Conservation (phyloP, 2,888 invertebrate genomes). For the Spatulosminthurus flaviceps region DNA sequence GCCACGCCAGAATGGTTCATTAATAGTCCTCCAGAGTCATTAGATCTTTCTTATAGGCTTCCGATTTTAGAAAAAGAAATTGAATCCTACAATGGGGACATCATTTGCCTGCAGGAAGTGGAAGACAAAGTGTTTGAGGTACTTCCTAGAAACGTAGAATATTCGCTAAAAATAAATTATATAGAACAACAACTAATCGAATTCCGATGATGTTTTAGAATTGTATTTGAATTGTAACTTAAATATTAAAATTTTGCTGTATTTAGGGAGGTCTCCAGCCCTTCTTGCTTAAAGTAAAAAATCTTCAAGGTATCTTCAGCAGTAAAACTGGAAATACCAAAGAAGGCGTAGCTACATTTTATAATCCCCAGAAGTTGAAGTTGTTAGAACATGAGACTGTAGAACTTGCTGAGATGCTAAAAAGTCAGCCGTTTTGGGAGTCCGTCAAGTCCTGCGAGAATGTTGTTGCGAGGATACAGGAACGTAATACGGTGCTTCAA, state of each 20-base stretch:
- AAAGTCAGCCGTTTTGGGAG: constrained; percentile 53
- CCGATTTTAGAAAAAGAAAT: constrained; percentile 83
- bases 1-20: constrained; percentile 80
- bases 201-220: constrained; percentile 44
- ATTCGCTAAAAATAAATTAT: neutral
- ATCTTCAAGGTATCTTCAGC: constrained; percentile 71
- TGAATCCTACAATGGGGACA: constrained; percentile 87
- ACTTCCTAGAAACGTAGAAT: too few relatives aligned
- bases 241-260: constrained; percentile 24
- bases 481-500: constrained; percentile 60
- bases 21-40: constrained; percentile 83
- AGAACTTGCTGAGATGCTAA: constrained; percentile 55
- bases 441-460: constrained; percentile 29
- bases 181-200: constrained; percentile 26
- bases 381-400: constrained; percentile 43
- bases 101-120: constrained; percentile 93
- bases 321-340: constrained; percentile 78
- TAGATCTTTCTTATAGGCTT: constrained; percentile 86
- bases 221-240: neutral
- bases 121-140: constrained; percentile 79
- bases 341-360: constrained; percentile 87
- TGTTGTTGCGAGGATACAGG: constrained; percentile 47
- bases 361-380: constrained; percentile 73
- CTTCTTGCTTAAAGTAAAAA: constrained; percentile 45
- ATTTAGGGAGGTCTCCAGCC: constrained; percentile 56